phyloP scores from a whole-genome alignment of 2,888 invertebrate species.

The Dryococelus australis region DNA sequence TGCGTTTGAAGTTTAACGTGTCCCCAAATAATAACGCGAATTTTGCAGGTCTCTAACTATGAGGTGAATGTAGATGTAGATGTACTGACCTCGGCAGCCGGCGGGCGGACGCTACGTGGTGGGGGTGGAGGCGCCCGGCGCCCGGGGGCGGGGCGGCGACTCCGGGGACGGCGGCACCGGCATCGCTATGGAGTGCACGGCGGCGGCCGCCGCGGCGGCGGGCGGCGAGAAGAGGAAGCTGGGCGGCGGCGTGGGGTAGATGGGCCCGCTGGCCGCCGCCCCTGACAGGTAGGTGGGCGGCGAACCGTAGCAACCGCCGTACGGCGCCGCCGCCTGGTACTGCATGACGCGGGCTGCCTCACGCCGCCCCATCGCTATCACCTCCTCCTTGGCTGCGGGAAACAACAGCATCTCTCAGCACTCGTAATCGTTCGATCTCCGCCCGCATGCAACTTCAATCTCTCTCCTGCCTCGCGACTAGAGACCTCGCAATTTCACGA shows the following conservation, averaged over 20 bases:
- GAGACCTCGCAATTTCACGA: too few species aligned
- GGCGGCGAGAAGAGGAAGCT: constrained; percentile 19
- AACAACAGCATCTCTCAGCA: background rate
- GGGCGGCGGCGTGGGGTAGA: constrained; percentile 16
- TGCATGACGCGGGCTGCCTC: constrained; percentile 17
- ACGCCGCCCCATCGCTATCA: background rate
- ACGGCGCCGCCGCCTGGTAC: background rate
- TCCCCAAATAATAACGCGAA: too few species aligned
- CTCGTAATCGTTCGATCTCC: background rate
- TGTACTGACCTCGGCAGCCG: background rate
- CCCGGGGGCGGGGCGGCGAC: background rate
- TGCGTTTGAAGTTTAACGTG: too few species aligned
- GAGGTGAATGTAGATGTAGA: background rate
- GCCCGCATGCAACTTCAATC: background rate
- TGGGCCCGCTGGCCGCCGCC: background rate
- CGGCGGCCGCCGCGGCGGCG: background rate
- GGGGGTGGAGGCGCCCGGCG: background rate
- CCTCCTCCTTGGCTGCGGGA: constrained; percentile 21
- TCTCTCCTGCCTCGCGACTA: background rate
- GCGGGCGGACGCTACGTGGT: constrained; percentile 12
- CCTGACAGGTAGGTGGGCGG: constrained; percentile 24
- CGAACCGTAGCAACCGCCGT: background rate
- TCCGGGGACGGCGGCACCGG: constrained; percentile 18
- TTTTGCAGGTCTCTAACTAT: too few species aligned
- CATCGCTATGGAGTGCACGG: background rate